These are phyloP conservation scores for Phalloptychus januarius DNA, from an alignment of 2,797 vertebrate genomes.

Conservation along the genomic window DNA sequence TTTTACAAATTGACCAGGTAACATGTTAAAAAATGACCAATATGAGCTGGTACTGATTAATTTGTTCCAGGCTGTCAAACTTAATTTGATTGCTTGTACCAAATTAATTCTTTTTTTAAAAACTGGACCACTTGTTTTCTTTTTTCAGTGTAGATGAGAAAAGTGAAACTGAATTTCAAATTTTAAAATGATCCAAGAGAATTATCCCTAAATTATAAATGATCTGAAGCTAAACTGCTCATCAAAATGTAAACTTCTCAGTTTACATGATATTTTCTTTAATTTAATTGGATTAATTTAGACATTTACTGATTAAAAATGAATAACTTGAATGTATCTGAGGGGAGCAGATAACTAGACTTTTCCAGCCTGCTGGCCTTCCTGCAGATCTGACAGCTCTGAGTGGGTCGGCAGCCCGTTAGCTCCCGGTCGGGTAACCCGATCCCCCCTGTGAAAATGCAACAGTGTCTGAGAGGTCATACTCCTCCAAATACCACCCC, in stretches of 20 bases:
- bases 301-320: not conserved
- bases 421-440: conserved; percentile 56
- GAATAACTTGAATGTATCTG: conserved; percentile 11
- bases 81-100: too few species aligned
- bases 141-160: not conserved
- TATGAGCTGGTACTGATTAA: too few species aligned
- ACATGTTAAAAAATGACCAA: too few species aligned
- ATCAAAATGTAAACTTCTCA: not conserved
- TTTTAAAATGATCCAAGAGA: not conserved
- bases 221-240: not conserved
- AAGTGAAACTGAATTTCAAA: not conserved
- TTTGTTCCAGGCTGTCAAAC: too few species aligned
- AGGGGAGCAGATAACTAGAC: conserved; percentile 25
- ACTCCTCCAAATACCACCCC: conserved; percentile 16
- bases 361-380: conserved; percentile 44
- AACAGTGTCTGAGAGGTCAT: conserved; percentile 52
- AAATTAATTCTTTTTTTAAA: too few species aligned
- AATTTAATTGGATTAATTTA: not conserved
- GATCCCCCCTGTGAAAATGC: conserved; percentile 42
- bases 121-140: too few species aligned
- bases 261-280: not conserved
- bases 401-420: conserved; percentile 58
- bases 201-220: not conserved
- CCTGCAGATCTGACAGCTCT: conserved; percentile 48
- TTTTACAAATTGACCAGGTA: too few species aligned